Base-by-base conservation (phyloP, 1,140 invertebrate species). In the Pseudomyrmex flavicornis region DNA sequence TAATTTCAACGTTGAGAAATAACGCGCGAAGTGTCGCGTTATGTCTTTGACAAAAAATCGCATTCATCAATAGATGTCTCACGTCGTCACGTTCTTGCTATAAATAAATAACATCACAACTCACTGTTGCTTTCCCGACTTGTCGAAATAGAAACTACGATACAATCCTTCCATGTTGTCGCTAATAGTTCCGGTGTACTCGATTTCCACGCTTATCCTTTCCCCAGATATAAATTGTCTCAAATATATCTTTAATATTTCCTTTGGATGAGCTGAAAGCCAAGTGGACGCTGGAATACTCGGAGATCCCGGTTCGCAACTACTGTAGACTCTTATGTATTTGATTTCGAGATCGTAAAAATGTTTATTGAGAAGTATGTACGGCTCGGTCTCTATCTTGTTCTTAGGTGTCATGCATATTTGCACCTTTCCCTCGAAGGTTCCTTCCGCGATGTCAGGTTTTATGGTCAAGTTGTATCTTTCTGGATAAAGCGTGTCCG, bases 81-180 rank as follows among this genome's bases (percentile, higher is more conserved):
- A 7, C 35, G 35, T 7, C 17, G 17, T 17, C 17, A 17, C 17
- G 17, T 22, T 35, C 35, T 35, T 35, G 35, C 35, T 7, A 22
- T 22, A 35, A 35, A 7, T 35, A 35, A 35, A 35, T 35, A 35
- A 35, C 26, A 1, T 2, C 1, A 26, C 7, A 10, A 87, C 91
- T 89, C 62, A 94, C 92, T 75, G 87, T 56, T 68, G 86, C 0
- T 85, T 91, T 12, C 95, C 95, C 13, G 90, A 70, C 0, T 89
- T 87, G 56, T 93, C 89, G 26, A 87, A 90, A 85, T 97, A 97
- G 8, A 93, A 95, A 88, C 95, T 96, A 10, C 95, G 92, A 89
- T 97, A 97, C 89, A 97, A 96, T 46, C 96, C 96, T 70, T 94
- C 91, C 76, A 96, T 90, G n/a, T 95, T 91, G 68, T 95, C 92